phyloP scores from a whole-genome alignment of 53 echinoderm and acorn worm genomes.

The Echinometra lucunter region DNA sequence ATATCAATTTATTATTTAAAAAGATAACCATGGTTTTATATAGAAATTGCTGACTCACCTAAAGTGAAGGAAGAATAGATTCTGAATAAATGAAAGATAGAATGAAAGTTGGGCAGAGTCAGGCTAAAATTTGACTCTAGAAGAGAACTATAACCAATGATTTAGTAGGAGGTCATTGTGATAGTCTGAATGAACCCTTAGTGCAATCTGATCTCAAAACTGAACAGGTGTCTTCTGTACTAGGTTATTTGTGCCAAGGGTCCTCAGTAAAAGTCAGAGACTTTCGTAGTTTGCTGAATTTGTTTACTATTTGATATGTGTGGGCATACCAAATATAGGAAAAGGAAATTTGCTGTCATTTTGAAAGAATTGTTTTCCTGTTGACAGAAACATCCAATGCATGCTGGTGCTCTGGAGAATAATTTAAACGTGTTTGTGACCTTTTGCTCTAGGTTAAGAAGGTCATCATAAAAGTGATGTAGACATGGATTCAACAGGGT shows the following conservation, averaged over 20 bases:
- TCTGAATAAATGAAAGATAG: not conserved
- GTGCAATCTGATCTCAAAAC: conserved; percentile 1
- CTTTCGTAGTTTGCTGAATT: conserved; percentile 18
- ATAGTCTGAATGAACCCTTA: not conserved
- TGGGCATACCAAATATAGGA: conserved; percentile 43
- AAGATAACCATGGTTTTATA: not conserved
- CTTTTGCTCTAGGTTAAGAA: not conserved
- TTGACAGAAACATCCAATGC: conserved; percentile 39
- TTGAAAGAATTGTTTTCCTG: conserved; percentile 42
- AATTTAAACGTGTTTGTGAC: conserved; percentile 41
- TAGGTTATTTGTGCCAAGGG: conserved; percentile 14
- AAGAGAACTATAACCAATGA: not conserved
- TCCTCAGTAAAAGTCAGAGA: conserved; percentile 31
- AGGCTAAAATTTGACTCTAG: not conserved
- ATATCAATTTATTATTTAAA: no score
- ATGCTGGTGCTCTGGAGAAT: conserved; percentile 15
- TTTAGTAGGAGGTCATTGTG: not conserved
- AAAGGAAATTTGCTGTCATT: not conserved
- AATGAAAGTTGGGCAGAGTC: not conserved
- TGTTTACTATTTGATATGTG: conserved; percentile 46
- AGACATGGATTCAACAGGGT: conserved; percentile 36
- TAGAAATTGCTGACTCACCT: not conserved
- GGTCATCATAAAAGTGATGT: conserved; percentile 39
- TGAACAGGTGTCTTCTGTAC: conserved; percentile 39
- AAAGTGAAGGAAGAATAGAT: not conserved